Conservation (phyloP, 2,113 vertebrate species). For the Phyllostomus hastatus region DNA sequence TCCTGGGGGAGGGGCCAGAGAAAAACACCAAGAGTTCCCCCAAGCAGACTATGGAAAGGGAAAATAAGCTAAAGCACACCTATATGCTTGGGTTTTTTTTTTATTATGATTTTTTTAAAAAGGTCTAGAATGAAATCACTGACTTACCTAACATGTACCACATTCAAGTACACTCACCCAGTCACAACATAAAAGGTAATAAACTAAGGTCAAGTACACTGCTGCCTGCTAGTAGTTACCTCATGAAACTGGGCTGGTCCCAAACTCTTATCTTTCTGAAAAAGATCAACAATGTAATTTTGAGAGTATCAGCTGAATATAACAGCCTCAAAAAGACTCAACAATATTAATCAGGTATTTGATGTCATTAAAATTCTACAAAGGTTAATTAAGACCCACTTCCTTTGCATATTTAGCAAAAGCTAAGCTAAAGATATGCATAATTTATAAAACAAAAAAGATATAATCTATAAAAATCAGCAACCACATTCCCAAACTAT, state of each 20-base stretch:
- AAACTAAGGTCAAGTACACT: constrained; percentile 33
- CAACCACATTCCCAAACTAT: neutral
- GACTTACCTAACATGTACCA: neutral
- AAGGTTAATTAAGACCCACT: constrained; percentile 17
- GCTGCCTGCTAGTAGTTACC: neutral
- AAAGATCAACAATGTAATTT: constrained; percentile 54
- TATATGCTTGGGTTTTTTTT: neutral
- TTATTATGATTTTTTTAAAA: neutral
- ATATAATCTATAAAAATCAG: neutral
- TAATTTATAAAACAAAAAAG: constrained; percentile 25
- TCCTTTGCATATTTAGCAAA: neutral
- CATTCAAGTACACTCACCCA: neutral
- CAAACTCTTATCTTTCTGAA: constrained; percentile 30
- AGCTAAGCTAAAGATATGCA: neutral
- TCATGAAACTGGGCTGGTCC: constrained; percentile 53
- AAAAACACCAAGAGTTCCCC: neutral
- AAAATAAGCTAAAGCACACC: neutral
- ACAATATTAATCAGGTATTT: neutral
- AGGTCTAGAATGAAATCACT: neutral
- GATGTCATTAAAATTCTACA: neutral
- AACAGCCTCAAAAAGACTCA: constrained; percentile 45
- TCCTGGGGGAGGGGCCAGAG: neutral
- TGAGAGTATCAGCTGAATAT: neutral
- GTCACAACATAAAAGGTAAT: neutral
- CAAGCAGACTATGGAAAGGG: neutral